Base-by-base conservation (phyloP, 2,113 vertebrate species). In the Castor canadensis region DNA sequence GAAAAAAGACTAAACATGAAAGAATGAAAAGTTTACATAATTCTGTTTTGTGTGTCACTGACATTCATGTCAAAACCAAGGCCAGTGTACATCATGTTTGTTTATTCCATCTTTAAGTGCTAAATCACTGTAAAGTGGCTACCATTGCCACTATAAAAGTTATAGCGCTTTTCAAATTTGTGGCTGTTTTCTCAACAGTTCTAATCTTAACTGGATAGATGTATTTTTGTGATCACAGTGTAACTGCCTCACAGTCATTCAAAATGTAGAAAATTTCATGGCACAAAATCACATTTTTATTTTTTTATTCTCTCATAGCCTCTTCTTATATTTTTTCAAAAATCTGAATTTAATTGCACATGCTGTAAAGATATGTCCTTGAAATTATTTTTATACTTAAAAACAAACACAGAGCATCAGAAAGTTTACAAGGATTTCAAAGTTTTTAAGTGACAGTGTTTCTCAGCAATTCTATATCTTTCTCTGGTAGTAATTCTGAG, bases 151-250 rank as follows among this genome's bases (percentile, higher is more conserved):
- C n/a, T 28, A 12, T 54, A 71, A 67, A 77, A 47, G 28, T 69
- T 87, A 54, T 6, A 69, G 24, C 84, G 82, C 64, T 91, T 89
- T 86, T 95, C 76, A 81, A 88, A 97, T 88, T 6, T 32, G 17
- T 64, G 82, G 38, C 3, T 72, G 3, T 94, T 91, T 58, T 85
- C 35, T 86, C 88, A 80, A 95, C 12, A 80, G 56, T 35, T 43
- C 26, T 3, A 17, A 64, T 73, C 45, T 52, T 76, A 62, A 49
- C 35, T 2, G 12, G 10, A 56, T 76, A 5, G 10, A 56, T 76
- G 4, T 17, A 69, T 22, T 95, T 60, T 93, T 91, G 77, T 87
- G 58, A 90, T 80, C 90, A 87, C 56, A 93, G 6, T 32, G 19
- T 77, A 85, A 49, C 60, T 76, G 26, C 24, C 9, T 93, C 66